Evolutionary conservation across 30 jellyfish, hydroid and myxozoan species (phyloP), one percentile per base, ranked within the genome.

Genomic region (Pseudorhiza aurosa): DNA sequence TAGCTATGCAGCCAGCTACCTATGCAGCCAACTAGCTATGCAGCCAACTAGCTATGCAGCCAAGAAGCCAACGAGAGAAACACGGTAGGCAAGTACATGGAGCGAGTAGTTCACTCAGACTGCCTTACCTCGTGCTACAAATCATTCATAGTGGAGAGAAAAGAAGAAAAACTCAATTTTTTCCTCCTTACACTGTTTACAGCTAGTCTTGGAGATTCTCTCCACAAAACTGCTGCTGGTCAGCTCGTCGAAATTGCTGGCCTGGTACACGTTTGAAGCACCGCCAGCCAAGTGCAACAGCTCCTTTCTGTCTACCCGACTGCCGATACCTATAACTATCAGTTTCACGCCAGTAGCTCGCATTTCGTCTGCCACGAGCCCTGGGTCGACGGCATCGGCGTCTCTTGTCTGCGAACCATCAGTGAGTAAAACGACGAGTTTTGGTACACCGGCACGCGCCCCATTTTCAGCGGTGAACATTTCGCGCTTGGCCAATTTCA

Each of bases 401-500:
- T 55, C 86, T 22, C 68, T 68, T 19, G 94, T 50, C 72, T 82
- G 94, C 65, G 57, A 77, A n/a, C 94, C 94, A 37, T 82, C 94
- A 51, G 94, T 82, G 26, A 82, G 81, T 39, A 82, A 39, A 42
- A 82, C 55, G n/a, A 82, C 47, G n/a, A 80, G 59, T 39, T 67
- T 65, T 46, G 91, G 84, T 15, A 55, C 91, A 10, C 65, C 45
- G 31, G 44, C 74, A 44, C 91, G 65, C 84, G 65, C 65, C 18
- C 94, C 94, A 45, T 68, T 82, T 40, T 56, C 69, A 27, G 53
- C 83, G 24, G 33, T 56, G 60, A 82, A 82, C 94, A 82, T 82
- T 25, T 82, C 79, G 46, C 43, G 37, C 60, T 32, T 46, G 40
- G 86, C 86, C 68, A 49, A 19, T 51, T 29, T 82, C 80, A 82